Evolutionary conservation across 2,113 vertebrate genomes (phyloP).

Genomic region (Limnothrissa miodon): DNA sequence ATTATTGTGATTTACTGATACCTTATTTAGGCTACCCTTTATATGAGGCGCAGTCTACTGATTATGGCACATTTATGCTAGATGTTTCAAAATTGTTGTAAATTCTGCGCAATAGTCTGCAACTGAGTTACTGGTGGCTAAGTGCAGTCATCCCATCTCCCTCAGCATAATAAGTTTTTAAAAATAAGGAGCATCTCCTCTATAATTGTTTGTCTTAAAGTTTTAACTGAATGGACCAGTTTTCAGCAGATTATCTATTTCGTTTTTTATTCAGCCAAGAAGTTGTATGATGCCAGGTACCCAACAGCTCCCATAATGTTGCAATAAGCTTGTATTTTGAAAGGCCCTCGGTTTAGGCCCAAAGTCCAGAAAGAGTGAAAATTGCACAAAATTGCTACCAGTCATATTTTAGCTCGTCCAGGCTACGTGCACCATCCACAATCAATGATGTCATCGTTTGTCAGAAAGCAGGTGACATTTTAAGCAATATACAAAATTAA

Average conservation of each 20-base stretch:
- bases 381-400: background rate
- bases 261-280: background rate
- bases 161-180: background rate
- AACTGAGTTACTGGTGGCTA: background rate
- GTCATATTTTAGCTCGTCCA: background rate
- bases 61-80: background rate
- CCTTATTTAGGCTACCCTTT: background rate
- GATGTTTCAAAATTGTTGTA: background rate
- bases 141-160: background rate
- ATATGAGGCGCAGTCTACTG: background rate
- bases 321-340: background rate
- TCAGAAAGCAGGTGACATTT: background rate
- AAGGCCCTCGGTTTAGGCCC: background rate
- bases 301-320: background rate
- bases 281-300: background rate
- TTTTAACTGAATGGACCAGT: background rate
- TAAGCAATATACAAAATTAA: background rate
- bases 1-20: background rate
- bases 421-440: background rate
- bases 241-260: background rate
- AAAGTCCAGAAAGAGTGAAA: background rate
- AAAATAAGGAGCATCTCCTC: background rate
- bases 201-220: background rate
- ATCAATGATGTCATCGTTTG: background rate
- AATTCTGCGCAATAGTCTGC: background rate